Evolutionary conservation across 2,888 invertebrate genomes (phyloP).

Genomic region (Meteorus colon): DNA sequence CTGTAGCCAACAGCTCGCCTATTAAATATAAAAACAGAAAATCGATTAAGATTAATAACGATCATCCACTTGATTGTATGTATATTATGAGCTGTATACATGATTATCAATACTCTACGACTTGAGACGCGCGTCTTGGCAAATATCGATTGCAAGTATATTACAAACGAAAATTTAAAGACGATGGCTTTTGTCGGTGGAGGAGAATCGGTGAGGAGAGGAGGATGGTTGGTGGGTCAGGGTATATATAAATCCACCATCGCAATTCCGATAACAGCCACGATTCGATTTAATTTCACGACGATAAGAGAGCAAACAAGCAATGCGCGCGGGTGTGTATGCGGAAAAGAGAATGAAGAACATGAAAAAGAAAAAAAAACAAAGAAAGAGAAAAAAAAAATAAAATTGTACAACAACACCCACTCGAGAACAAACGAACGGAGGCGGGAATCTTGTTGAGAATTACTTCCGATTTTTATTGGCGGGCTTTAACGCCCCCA

Average conservation of each 20-base stretch:
- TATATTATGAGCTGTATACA: slow-evolving; percentile 23
- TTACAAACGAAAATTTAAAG: slow-evolving; percentile 35
- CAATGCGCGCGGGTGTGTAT: slow-evolving; percentile 5
- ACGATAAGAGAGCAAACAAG: slow-evolving; percentile 48
- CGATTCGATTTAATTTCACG: slow-evolving; percentile 52
- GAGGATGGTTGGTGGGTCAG: slow-evolving; percentile 22
- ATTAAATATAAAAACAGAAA: slow-evolving; percentile 13
- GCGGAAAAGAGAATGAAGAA: slow-evolving; percentile 8
- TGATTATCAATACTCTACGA: slow-evolving; percentile 5
- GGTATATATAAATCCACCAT: slow-evolving; percentile 43
- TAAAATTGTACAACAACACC: slow-evolving; percentile 6
- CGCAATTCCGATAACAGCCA: slow-evolving; percentile 50
- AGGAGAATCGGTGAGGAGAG: neutral
- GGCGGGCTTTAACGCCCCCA: slow-evolving; percentile 7
- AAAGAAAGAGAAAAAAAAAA: neutral
- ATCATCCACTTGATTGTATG: slow-evolving; percentile 5
- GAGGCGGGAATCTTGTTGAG: slow-evolving; percentile 21
- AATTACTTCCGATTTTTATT: slow-evolving; percentile 31
- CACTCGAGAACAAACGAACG: slow-evolving; percentile 20
- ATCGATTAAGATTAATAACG: slow-evolving; percentile 9
- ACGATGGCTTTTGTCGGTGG: slow-evolving; percentile 6
- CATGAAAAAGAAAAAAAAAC: neutral
- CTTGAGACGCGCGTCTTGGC: slow-evolving; percentile 20
- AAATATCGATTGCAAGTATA: slow-evolving; percentile 17
- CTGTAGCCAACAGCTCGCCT: slow-evolving; percentile 14